phyloP scores from a whole-genome alignment of 2,113 vertebrate species.

The sheep (Ovis aries) region ARS-UI_Ramb_v3.0 NC_056055.1:195235001-195235500 shows the following conservation, averaged over 20 bases:
- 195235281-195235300: neutral
- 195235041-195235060: neutral
- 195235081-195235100: neutral
- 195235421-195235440: neutral
- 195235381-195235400: neutral
- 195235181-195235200: neutral
- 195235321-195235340: neutral
- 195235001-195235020: neutral
- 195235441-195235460: neutral
- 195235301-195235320: neutral
- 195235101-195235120: constrained; percentile 5
- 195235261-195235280: neutral
- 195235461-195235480: neutral
- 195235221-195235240: neutral
- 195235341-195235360: neutral
- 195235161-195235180: neutral
- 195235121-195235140: constrained; percentile 24
- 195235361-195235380: neutral
- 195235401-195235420: neutral
- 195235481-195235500: too few species aligned
- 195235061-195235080: neutral
- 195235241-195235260: neutral
- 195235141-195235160: constrained; percentile 23
- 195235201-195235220: neutral
- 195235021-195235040: neutral